Evolutionary conservation across 2,113 vertebrate genomes (phyloP).

Genomic region (Entomyzon cyanotis): DNA sequence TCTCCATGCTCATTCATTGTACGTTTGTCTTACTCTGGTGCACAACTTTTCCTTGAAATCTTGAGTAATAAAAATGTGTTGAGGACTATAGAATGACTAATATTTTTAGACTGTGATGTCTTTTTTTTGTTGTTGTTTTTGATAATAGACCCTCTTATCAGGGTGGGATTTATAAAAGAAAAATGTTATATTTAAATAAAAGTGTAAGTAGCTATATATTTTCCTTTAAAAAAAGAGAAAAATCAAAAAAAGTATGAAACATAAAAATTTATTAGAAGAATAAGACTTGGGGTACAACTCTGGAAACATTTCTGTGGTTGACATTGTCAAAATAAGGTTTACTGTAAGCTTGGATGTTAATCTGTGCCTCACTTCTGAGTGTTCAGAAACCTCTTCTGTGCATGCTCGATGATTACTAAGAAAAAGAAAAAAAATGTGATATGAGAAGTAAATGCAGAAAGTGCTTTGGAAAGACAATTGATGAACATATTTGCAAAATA

Average conservation of each 20-base stretch:
- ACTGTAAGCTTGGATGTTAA: constrained; percentile 34
- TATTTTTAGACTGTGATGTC: constrained; percentile 38
- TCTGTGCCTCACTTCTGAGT: neutral
- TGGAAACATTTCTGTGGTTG: constrained; percentile 30
- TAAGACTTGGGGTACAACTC: constrained; percentile 32
- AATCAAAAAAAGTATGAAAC: constrained; percentile 11
- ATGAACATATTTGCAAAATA: neutral
- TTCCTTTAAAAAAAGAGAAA: constrained; percentile 41
- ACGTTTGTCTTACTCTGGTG: constrained; percentile 41
- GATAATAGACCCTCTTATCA: constrained; percentile 11
- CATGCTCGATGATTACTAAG: constrained; percentile 29
- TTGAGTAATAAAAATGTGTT: constrained; percentile 56
- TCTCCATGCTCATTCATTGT: constrained; percentile 13
- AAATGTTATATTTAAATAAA: constrained; percentile 69
- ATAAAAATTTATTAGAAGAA: constrained; percentile 40
- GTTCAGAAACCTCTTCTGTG: constrained; percentile 55
- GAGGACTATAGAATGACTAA: constrained; percentile 47
- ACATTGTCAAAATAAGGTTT: constrained; percentile 31
- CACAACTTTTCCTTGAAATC: constrained; percentile 51
- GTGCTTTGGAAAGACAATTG: constrained; percentile 6
- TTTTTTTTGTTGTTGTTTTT: neutral
- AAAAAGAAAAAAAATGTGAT: neutral
- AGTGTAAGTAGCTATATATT: constrained; percentile 71
- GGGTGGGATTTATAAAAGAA: constrained; percentile 58
- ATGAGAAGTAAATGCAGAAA: constrained; percentile 19